Base-by-base conservation (phyloP, 2,113 vertebrate species). In the Lagopus leucura region DNA sequence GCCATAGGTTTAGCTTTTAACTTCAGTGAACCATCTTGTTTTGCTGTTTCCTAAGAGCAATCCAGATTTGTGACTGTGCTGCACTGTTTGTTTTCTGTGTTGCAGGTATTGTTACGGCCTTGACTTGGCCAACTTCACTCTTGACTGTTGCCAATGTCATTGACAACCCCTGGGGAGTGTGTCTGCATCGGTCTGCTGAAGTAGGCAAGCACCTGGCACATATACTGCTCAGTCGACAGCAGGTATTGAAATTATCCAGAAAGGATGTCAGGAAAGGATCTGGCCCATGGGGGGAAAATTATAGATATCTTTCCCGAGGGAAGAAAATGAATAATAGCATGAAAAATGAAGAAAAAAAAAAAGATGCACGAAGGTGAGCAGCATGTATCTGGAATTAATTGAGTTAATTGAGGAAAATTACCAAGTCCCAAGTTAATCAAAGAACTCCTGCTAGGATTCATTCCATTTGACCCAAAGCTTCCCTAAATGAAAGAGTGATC, bases 131-230 rank as follows among this genome's bases (percentile, higher is more conserved):
- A 0, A 97, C 99, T 0, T 99, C 99, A 0, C 96, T 99, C 76
- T 97, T 99, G 92, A 97, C 98, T 0, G 98, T 97, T 2, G 98
- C 99, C 94, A 98, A 97, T 13, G 98, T 99, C 95, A 99, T 99
- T 10, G 99, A 99, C 97, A 98, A 99, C 96, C 99, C 99, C 15
- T 99, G 99, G 99, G 98, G 98, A 2, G 99, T 99, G 64, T 99
- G 99, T 90, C 98, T 99, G 69, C 98, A 98, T 38, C 98, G 99
- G 13, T 99, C 99, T 0, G 98, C 99, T 2, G 98, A 99, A 88
- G 99, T 99, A 27, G 99, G 99, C 82, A 99, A 99, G 79, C 99
- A 99, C 82, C 98, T 99, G 50, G 99, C 99, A 1, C 99, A 98
- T 76, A 98, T 99, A 73, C 96, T 99, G 65, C 98, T 99, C 91